A percentile compares a stretch with the other conserved stretches of the same genome.
Evolutionary conservation across 2,797 vertebrate genomes (phyloP).

Genomic region (Sardinella longiceps): DNA sequence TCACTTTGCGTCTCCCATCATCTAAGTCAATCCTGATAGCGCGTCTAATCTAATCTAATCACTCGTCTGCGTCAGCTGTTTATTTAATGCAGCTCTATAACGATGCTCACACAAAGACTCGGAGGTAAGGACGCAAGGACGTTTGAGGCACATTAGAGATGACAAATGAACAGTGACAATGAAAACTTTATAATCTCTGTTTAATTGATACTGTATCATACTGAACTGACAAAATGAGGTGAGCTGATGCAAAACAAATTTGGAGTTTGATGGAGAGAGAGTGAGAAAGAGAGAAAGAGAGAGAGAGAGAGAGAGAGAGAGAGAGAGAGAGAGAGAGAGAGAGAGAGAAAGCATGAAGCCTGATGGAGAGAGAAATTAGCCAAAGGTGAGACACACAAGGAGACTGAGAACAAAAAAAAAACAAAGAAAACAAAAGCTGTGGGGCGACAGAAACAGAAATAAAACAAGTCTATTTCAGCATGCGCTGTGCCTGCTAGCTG

Average conservation of each 20-base stretch:
- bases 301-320: background rate
- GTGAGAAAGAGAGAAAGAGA: background rate
- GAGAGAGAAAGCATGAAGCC: background rate
- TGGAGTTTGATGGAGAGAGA: background rate
- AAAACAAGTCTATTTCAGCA: constrained; percentile 13
- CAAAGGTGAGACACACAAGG: background rate
- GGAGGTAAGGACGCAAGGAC: constrained; percentile 2
- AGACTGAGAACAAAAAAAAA: background rate
- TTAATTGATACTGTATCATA: constrained; percentile 18
- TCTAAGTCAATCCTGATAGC: background rate
- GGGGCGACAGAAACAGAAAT: background rate
- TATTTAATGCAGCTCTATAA: constrained; percentile 5
- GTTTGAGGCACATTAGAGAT: background rate
- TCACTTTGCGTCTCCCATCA: background rate
- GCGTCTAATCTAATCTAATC: background rate
- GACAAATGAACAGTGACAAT: constrained; percentile 8
- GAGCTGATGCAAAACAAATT: background rate
- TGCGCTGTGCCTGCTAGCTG: background rate
- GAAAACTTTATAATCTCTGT: constrained; percentile 8
- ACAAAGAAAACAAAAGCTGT: too few species aligned
- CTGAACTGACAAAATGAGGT: constrained; percentile 1
- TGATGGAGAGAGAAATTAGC: constrained; percentile 19
- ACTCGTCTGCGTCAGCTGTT: background rate
- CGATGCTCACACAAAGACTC: background rate
- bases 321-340: background rate